Base-by-base conservation (phyloP, 2,797 vertebrate species). In the Phylloscopus collybita region DNA sequence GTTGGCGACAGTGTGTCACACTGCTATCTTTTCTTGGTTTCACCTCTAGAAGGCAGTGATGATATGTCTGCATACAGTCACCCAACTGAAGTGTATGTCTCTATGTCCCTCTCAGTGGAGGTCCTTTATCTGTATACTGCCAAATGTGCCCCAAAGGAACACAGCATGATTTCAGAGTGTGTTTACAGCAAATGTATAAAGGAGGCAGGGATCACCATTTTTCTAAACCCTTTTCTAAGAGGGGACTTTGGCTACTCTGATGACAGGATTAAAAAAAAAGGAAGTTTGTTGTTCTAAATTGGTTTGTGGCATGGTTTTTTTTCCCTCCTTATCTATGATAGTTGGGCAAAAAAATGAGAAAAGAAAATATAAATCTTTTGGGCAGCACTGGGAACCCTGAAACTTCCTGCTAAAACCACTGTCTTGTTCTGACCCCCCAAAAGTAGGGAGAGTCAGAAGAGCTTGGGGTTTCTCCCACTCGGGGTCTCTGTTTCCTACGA, bases 21-120 rank as follows among this genome's bases (percentile, higher is more conserved):
- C 56, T 95, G 74, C 86, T 94, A 92, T 90, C 91, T 93, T 93
- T 96, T 50, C 92, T 69, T 69, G 74, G 57, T 79, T 95, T 96
- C 91, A 86, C 92, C 96, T 96, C 80, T 95, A 97, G 96, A 97
- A 96, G 96, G 95, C 96, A 96, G 94, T 18, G 74, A 80, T 92
- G 85, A 47, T 76, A 71, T 93, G 61, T 86, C 82, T 88, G 14
- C 49, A 51, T 54, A 47, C 74, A 81, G 36, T 50, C 47, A 62
- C 27, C 9, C 30, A 75, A 15, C 13, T 54, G 44, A 84, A 89
- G 22, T 36, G 13, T 42, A 5, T 26, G 22, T 56, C 22, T 91
- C 47, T 59, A 0, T 16, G 23, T 36, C 23, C 27, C 29, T 40
- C 78, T 94, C 53, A 51, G 0, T 50, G 70, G 45, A 25, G 16